These are phyloP conservation scores for Pissodes strobi DNA, from an alignment of 1,140 invertebrate species.

Conservation along the genomic window DNA sequence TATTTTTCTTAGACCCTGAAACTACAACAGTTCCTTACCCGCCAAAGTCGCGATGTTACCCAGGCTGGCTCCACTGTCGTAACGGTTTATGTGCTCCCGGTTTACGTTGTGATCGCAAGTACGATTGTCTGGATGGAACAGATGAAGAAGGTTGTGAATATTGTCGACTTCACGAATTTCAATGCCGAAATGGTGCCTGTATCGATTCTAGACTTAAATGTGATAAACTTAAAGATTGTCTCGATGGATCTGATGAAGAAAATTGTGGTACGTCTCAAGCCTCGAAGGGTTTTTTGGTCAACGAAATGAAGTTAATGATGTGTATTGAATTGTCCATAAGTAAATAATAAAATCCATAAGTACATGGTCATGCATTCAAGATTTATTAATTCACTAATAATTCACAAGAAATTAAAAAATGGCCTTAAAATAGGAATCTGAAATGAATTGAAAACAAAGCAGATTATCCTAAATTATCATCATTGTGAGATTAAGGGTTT, in stretches of 20 bases:
- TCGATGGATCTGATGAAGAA: conserved; percentile 60
- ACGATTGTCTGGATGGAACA: conserved; percentile 60
- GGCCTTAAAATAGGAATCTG: too few species aligned
- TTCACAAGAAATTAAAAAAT: too few species aligned
- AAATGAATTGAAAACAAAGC: too few species aligned
- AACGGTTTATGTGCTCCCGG: conserved; percentile 64
- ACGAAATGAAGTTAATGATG: too few species aligned
- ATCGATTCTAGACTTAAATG: conserved; percentile 58
- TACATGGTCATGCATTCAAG: too few species aligned
- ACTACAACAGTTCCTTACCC: not conserved
- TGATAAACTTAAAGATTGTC: conserved; percentile 59
- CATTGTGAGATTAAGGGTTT: too few species aligned
- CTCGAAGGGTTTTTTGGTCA: too few species aligned
- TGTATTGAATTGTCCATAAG: too few species aligned
- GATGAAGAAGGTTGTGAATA: conserved; percentile 61
- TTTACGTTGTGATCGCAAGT: conserved; percentile 57
- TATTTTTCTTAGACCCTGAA: not conserved
- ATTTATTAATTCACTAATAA: too few species aligned
- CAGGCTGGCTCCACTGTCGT: conserved; percentile 65
- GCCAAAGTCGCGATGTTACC: conserved; percentile 55
- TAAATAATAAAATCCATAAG: too few species aligned
- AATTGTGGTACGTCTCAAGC: conserved; percentile 49
- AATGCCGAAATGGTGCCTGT: conserved; percentile 59
- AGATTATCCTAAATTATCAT: too few species aligned
- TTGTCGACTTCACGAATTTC: conserved; percentile 64